phyloP scores from a whole-genome alignment of 2,113 vertebrate genomes.

The Sprattus sprattus region DNA sequence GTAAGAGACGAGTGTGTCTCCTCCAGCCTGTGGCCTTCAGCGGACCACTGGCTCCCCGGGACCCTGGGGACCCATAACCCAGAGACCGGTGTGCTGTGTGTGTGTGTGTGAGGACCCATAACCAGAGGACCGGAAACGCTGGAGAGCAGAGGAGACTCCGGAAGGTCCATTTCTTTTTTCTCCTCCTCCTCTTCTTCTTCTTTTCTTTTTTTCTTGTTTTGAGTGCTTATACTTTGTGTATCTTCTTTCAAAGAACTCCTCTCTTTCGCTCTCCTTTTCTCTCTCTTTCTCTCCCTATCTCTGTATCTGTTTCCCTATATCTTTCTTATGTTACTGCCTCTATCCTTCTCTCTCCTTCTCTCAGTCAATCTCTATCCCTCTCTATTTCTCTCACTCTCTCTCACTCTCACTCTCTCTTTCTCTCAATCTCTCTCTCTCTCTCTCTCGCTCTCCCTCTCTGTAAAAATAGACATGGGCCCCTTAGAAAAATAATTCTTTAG shows the following conservation, averaged over 20 bases:
- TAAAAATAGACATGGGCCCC: slow-evolving; percentile 1
- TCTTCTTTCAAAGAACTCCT: background rate
- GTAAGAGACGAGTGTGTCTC: background rate
- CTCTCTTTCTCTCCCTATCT: slow-evolving; percentile 20
- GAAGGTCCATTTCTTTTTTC: background rate
- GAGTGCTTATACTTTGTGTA: background rate
- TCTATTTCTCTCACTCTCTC: slow-evolving; percentile 26
- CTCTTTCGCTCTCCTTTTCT: background rate
- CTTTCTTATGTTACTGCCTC: background rate
- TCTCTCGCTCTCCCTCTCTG: background rate
- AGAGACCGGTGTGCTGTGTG: too few species aligned
- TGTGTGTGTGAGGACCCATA: too few species aligned
- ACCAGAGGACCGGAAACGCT: background rate
- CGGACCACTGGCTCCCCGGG: background rate
- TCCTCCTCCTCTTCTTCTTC: background rate
- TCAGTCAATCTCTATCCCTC: slow-evolving; percentile 2
- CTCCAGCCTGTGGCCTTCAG: background rate
- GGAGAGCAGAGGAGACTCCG: background rate
- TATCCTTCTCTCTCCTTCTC: background rate
- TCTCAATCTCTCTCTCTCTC: background rate
- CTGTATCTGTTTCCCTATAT: background rate
- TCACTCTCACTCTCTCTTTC: background rate
- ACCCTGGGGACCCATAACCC: background rate
- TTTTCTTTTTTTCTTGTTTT: background rate
- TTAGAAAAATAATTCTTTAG: slow-evolving; percentile 1